phyloP scores from a whole-genome alignment of 2,797 vertebrate species.

The Myoxocephalus aenaeus region DNA sequence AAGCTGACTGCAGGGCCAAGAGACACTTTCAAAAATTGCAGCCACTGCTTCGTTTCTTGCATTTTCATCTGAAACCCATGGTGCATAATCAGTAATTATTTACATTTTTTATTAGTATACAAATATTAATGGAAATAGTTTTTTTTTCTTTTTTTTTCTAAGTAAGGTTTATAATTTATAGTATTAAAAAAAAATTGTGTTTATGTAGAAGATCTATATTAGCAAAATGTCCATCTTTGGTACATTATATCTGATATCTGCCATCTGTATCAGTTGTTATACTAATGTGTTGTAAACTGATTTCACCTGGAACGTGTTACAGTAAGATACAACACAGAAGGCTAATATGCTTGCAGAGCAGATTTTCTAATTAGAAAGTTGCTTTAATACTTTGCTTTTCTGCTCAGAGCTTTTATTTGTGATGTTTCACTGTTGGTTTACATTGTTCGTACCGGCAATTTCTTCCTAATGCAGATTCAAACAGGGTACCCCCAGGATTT shows the following conservation, averaged over 20 bases:
- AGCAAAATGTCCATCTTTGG: no score
- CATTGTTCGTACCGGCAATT: background rate
- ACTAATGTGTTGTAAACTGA: background rate
- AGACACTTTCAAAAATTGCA: conserved; percentile 29
- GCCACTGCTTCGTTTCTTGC: background rate
- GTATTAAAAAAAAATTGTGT: background rate
- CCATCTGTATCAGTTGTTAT: background rate
- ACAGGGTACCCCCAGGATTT: no score
- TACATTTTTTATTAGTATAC: no score
- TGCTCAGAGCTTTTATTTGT: background rate
- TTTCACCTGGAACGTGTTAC: background rate
- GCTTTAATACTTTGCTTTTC: background rate
- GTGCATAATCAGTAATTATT: background rate
- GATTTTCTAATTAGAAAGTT: background rate
- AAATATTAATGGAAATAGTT: no score
- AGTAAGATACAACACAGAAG: background rate
- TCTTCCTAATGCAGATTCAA: background rate
- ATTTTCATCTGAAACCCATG: background rate
- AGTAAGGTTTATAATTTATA: background rate
- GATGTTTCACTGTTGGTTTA: conserved; percentile 1
- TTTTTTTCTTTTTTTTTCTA: no score
- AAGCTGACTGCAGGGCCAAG: conserved; percentile 1
- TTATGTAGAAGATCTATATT: background rate
- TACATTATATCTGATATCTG: background rate
- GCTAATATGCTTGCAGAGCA: background rate